Percentiles rank a stretch among this genome's conserved stretches.
These are phyloP conservation scores for Atherinosoma microstoma DNA, from an alignment of 2,797 vertebrate species.

Conservation along the genomic window DNA sequence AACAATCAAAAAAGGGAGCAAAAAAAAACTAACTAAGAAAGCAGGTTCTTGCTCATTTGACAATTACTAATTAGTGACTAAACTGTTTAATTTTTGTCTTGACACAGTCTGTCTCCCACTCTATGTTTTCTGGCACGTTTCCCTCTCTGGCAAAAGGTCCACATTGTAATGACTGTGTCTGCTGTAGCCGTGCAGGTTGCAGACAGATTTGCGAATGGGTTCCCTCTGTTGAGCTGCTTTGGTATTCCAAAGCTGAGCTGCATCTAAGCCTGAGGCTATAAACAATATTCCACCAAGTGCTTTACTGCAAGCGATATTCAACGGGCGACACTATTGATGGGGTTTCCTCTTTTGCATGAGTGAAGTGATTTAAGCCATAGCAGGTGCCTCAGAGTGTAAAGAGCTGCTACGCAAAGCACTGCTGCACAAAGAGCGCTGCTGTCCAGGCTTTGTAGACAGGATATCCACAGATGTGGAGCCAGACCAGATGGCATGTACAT, in stretches of 20 bases:
- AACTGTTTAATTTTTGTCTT: slow-evolving; percentile 50
- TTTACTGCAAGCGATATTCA: slow-evolving; percentile 62
- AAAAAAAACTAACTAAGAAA: slow-evolving; percentile 3
- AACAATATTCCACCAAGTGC: slow-evolving; percentile 55
- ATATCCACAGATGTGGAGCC: slow-evolving; percentile 82
- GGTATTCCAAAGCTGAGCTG: slow-evolving; percentile 44
- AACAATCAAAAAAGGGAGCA: slow-evolving; percentile 33
- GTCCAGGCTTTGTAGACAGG: slow-evolving; percentile 78
- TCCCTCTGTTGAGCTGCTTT: slow-evolving; percentile 30
- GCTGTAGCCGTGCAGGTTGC: slow-evolving; percentile 21
- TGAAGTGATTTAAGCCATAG: slow-evolving; percentile 76
- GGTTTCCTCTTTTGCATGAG: slow-evolving; percentile 60
- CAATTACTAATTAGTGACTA: slow-evolving; percentile 57
- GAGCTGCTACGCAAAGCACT: slow-evolving; percentile 56
- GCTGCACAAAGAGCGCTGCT: slow-evolving; percentile 74
- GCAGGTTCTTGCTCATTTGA: slow-evolving; percentile 45
- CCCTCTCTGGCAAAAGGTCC: slow-evolving; percentile 23
- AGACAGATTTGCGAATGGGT: slow-evolving; percentile 50
- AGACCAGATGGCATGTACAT: slow-evolving; percentile 79
- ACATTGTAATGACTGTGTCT: slow-evolving; percentile 33
- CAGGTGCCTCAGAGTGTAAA: slow-evolving; percentile 78
- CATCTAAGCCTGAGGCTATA: slow-evolving; percentile 50
- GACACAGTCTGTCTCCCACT: slow-evolving; percentile 45
- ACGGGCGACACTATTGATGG: slow-evolving; percentile 64
- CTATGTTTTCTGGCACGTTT: slow-evolving; percentile 28